These are phyloP conservation scores for Drosophila pseudoananassae DNA, from an alignment of 1,140 invertebrate species.

Conservation along the genomic window DNA sequence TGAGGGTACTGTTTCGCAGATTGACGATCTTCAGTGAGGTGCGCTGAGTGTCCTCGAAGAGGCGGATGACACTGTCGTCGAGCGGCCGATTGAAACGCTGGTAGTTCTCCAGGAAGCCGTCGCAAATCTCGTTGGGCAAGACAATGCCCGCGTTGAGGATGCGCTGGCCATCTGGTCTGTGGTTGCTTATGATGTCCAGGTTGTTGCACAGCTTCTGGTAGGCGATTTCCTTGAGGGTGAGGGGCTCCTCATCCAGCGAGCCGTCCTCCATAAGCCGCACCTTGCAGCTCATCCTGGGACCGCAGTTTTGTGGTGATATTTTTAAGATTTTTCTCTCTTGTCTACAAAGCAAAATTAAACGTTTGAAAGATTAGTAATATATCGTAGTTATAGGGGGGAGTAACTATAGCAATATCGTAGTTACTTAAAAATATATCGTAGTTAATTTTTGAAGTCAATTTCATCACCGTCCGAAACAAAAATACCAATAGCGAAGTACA, in stretches of 20 bases:
- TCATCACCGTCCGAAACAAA: background rate
- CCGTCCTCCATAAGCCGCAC: constrained; percentile 83
- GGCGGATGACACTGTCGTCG: constrained; percentile 88
- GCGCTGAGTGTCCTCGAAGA: constrained; percentile 88
- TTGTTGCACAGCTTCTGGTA: constrained; percentile 88
- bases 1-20: constrained; percentile 89
- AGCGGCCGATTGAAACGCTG: constrained; percentile 85
- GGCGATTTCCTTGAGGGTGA: constrained; percentile 87
- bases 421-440: too few species aligned
- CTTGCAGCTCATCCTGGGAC: constrained; percentile 80
- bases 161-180: constrained; percentile 42
- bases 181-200: constrained; percentile 86
- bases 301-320: constrained; percentile 10
- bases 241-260: constrained; percentile 76
- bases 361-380: too few species aligned
- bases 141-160: constrained; percentile 64
- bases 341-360: background rate
- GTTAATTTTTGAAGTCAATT: background rate
- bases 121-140: constrained; percentile 84
- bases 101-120: constrained; percentile 89
- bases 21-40: constrained; percentile 90
- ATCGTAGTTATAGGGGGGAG: too few species aligned
- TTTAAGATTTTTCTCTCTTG: constrained; percentile 25
- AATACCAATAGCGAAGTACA: background rate
- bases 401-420: too few species aligned